Base-by-base conservation (phyloP, 2,113 vertebrate genomes). In the Hyaena hyaena region DNA sequence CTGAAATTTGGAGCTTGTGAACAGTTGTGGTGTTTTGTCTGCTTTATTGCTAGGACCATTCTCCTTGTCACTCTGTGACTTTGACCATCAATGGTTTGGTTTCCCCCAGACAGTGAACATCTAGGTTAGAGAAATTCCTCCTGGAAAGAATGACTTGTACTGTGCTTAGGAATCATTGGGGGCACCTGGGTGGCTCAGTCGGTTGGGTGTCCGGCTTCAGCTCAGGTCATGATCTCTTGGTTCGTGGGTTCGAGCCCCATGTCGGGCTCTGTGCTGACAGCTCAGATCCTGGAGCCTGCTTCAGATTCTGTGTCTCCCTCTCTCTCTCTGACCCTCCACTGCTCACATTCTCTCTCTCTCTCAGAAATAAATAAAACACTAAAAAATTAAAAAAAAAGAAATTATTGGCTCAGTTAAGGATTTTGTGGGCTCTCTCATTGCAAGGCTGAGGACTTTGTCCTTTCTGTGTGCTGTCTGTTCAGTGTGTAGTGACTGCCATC, bases 1-100 rank as follows among this genome's bases (percentile, higher is more conserved):
- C 45, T 97, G 98, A 98, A 98, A 98, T 95, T 97, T 98, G 96
- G 58, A 88, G 90, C 96, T 98, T 97, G 97, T 97, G 98, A 98
- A 97, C 96, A 97, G 96, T 97, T 7, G 39, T 96, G 98, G 83
- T 93, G 48, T 55, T 92, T 80, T 87, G 69, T 97, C 43, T 23
- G 4, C 39, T 83, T 19, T 63, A 19, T 79, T 43, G 79, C 43
- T 98, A 92, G 98, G 91, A 97, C 96, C 93, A 96, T 98, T 98
- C 74, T 82, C 95, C 45, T 26, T 6, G 26, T 93, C 80, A 87
- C 73, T 93, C 69, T 93, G 79, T 93, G 96, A 98, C 66, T 98
- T 96, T 98, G 97, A 93, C 96, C 98, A 65, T 98, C 97, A 92
- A 81, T 96, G 91, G 83, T 96, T 98, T 98, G 98, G 98, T 97